phyloP scores from a whole-genome alignment of 2,113 vertebrate species.

The Podarcis cretensis region DNA sequence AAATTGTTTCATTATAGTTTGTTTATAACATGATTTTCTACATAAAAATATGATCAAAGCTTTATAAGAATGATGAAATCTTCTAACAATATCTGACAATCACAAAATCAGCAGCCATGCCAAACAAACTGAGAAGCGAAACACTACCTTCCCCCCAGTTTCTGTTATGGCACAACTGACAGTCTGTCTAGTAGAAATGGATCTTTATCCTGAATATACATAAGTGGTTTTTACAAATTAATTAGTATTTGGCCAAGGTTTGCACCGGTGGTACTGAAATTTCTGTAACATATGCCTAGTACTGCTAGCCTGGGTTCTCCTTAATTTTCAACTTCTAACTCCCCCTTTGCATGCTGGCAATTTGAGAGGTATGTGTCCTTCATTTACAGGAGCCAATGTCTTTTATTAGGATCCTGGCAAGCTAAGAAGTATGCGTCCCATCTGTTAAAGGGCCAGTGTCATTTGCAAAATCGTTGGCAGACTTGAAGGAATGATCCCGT shows the following conservation, averaged over 20 bases:
- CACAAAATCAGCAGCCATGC: slow-evolving; percentile 15
- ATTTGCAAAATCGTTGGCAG: slow-evolving; percentile 74
- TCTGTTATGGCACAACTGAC: background rate
- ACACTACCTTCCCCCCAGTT: background rate
- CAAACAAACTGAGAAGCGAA: background rate
- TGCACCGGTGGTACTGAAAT: slow-evolving; percentile 61
- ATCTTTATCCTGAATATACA: slow-evolving; percentile 34
- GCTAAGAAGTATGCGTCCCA: slow-evolving; percentile 71
- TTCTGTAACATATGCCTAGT: slow-evolving; percentile 64
- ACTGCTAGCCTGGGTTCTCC: slow-evolving; percentile 66
- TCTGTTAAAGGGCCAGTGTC: slow-evolving; percentile 78
- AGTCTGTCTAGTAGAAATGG: slow-evolving; percentile 27
- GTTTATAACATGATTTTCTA: background rate
- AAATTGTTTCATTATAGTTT: background rate
- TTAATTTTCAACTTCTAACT: slow-evolving; percentile 76
- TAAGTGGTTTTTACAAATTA: slow-evolving; percentile 44
- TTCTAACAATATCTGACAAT: background rate
- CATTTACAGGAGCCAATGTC: slow-evolving; percentile 75
- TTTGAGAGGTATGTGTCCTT: slow-evolving; percentile 78
- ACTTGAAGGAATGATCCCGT: slow-evolving; percentile 64
- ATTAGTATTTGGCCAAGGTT: slow-evolving; percentile 48
- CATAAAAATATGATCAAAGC: background rate
- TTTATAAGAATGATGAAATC: background rate
- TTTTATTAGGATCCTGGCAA: slow-evolving; percentile 81
- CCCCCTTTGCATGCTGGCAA: slow-evolving; percentile 71